Evolutionary conservation across 1,140 invertebrate species (phyloP), one percentile per base, ranked within the genome.

Genomic region (Drosophila leontia): DNA sequence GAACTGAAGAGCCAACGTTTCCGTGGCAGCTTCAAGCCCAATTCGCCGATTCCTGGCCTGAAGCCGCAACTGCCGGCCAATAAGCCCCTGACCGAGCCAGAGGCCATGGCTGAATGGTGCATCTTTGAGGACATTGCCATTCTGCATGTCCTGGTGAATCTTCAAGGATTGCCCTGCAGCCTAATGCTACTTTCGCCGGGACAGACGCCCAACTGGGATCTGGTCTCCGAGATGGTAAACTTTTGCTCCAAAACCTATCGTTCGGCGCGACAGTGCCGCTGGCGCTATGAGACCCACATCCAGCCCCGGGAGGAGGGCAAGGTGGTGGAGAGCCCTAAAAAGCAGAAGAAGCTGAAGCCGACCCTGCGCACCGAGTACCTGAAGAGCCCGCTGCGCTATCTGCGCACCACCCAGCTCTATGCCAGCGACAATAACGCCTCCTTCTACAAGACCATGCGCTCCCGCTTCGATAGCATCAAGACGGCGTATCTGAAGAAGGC

Each of bases 161-260:
- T 97, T 60, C 96, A 98, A 93, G 96, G 97, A 37, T 91, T 98
- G 47, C 96, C 97, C 1, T 88, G 97, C 26, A 98, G 96, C 93
- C 93, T 98, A 17, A 94, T 96, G 61, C 94, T 97, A 1, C 88
- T 97, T 1, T 96, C 96, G 13, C 96, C 97, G 0, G 97, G 96
- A 1, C 97, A 98, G 80, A 97, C 96, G 8, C 96, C 97, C 4
- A 99, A 99, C 93, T 99, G 98, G 98, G 98, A 99, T 92, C 94
- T 99, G 70, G 96, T 98, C 1, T 95, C 97, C n/a, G 98, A 99
- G 86, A 94, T 97, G 77, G 97, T 99, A 0, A 98, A 97, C 92
- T 95, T 96, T 56, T 95, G 95, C 0, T 96, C 97, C 23, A 94
- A 96, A 61, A 96, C 95, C 11, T 97, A 97, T 88, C 94, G 98